Base-by-base conservation (phyloP, 2,888 invertebrate species). In the Amaurobius ferox region DNA sequence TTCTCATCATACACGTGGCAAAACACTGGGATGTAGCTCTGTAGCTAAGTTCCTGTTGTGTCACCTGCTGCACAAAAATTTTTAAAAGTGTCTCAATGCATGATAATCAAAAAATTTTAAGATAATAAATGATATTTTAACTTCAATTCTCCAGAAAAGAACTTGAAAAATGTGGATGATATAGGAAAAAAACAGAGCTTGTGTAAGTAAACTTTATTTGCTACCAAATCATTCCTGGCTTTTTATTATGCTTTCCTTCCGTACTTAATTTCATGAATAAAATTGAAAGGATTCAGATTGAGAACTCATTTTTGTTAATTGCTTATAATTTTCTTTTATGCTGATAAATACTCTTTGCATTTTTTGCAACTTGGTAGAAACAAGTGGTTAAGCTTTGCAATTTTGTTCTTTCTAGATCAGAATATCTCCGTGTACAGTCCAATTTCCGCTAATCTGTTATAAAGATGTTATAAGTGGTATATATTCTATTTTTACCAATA, bases 71-170 rank as follows among this genome's bases (percentile, higher is more conserved):
- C 55, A 55, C 55, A 55, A 55, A 55, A 5, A 55, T 7, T 55
- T 55, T 55, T 19, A 55, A 55, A 44, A 55, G 5, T 5, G 19
- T 23, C 2, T 23, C 55, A 55, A 55, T 55, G 55, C 55, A 55
- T 55, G 55, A 55, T n/a, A n/a, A n/a, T 55, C 23, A 55, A 55
- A 55, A 16, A 11, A n/a, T 44, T 55, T 55, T 55, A 23, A 55
- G 55, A 23, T 55, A 23, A 16, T 55, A 55, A 55, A 55, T 16
- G 13, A 6, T 55, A 23, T 55, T 55, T 55, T 55, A 23, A 55
- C 55, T 55, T 55, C 44, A 55, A 55, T 55, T 55, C 55, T 55
- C 55, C 55, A 55, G 55, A 23, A n/a, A 55, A 44, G 44, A 44
- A 55, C 23, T n/a, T 23, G 55, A 19, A 23, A 55, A 55, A 55